Evolutionary conservation across 2,113 vertebrate species (phyloP), one percentile per base, ranked within the genome.

Genomic region (Clinocottus analis): DNA sequence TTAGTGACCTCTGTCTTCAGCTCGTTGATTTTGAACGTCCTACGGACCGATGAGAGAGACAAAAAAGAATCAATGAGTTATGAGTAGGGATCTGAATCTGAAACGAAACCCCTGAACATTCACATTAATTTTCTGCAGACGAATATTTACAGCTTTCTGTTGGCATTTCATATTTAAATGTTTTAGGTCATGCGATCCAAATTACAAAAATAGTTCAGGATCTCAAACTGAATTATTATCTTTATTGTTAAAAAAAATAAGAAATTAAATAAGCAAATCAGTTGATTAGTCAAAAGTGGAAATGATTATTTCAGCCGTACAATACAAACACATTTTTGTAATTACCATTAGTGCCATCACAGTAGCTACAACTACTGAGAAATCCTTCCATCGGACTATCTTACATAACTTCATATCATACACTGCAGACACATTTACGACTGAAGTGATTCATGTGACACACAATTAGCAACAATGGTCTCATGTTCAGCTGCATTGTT

Each of bases 11-110:
- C 97, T 0, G 95, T 94, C 92, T 97, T 97, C 93, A 97, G 93
- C 63, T 98, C 96, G 72, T 95, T 97, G 91, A 98, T 97, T 91
- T 97, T 97, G 90, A 98, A 98, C 0, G 96, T 95, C 83, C 97
- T 98, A 82, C 41, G 75, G 81, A 68, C 7, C 21, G 60, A 9
- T 35, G n/a, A 21, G 16, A 59, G 16, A 67, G 23, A 73, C 3
- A 71, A 2, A 69, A 19, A 58, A 25, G 19, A 13, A 47, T 25
- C 77, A 1, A 47, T 41, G 7, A 31, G 29, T 41, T 14, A 19
- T 43, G 11, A 25, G 64, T 16, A 25, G 3, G 6, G 27, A 31
- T 23, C 16, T 53, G 43, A 41, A 61, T 45, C 31, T 25, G 49
- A 12, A 35, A 45, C 33, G 11, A 37, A 5, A 49, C 11, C 39